phyloP scores from a whole-genome alignment of 2,888 invertebrate species.

The Pseudeuparius sepicola region DNA sequence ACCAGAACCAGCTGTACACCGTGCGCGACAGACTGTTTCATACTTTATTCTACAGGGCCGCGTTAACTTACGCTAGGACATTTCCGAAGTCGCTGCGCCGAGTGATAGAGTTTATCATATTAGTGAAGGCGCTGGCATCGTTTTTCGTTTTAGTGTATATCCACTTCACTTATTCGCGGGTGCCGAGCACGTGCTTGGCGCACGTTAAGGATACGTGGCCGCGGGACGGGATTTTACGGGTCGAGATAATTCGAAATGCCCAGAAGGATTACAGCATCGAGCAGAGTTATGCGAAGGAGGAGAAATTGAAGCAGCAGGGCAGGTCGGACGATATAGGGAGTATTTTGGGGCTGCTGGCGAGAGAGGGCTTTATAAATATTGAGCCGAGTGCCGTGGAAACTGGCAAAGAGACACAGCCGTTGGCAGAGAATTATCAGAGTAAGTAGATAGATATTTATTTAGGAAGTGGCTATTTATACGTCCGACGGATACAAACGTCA shows the following conservation, averaged over 20 bases:
- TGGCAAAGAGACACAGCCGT: constrained; percentile 38
- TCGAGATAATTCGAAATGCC: constrained; percentile 71
- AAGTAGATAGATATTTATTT: constrained; percentile 19
- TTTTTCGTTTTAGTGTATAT: constrained; percentile 91
- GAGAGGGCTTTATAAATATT: constrained; percentile 60
- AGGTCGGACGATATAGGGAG: constrained; percentile 49
- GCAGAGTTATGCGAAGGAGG: constrained; percentile 76
- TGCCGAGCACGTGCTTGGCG: constrained; percentile 88
- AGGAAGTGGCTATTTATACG: too few species aligned
- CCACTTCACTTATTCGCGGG: constrained; percentile 86
- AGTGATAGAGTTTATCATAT: constrained; percentile 72
- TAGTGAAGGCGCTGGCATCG: constrained; percentile 72
- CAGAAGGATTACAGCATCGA: constrained; percentile 66
- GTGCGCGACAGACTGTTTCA: constrained; percentile 89
- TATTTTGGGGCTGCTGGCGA: constrained; percentile 53
- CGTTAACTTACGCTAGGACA: constrained; percentile 83
- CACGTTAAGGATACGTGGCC: constrained; percentile 88
- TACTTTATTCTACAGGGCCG: constrained; percentile 86
- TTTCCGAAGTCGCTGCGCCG: constrained; percentile 76
- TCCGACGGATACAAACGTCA: too few species aligned
- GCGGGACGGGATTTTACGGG: constrained; percentile 84
- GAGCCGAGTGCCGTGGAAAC: constrained; percentile 53
- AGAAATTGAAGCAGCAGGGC: constrained; percentile 58
- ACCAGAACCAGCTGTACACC: constrained; percentile 70
- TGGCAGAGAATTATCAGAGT: constrained; percentile 22